A percentile compares a stretch with the other conserved stretches of the same genome.
These are phyloP conservation scores for Corythucha ciliata DNA, from an alignment of 2,888 invertebrate species.

Conservation along the genomic window DNA sequence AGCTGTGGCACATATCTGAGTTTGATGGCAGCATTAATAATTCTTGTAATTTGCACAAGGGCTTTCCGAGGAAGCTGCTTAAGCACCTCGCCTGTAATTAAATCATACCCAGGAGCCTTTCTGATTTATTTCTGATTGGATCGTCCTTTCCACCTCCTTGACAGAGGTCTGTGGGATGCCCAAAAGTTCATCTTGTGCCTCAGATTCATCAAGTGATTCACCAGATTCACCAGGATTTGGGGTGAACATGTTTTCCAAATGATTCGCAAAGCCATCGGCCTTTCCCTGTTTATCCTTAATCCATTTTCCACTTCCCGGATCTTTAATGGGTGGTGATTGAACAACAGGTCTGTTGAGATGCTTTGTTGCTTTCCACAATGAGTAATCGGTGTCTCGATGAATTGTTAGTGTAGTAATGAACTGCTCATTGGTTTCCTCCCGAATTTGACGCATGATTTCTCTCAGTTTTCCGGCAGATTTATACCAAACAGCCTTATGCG, in stretches of 20 bases:
- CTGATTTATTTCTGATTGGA: conserved; percentile 1
- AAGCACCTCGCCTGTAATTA: not conserved
- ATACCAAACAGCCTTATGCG: not conserved
- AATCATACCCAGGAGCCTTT: conserved; percentile 5
- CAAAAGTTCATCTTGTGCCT: not conserved
- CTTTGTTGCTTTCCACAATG: conserved; percentile 5
- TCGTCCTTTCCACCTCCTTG: conserved; percentile 5
- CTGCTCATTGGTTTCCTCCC: not conserved
- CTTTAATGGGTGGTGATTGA: conserved; percentile 5
- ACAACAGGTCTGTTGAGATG: conserved; percentile 1
- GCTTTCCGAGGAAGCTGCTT: not conserved
- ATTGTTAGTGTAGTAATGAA: not conserved
- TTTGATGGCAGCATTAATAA: not conserved
- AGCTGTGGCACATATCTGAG: conserved; percentile 2
- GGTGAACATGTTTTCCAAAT: not conserved
- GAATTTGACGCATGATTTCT: not conserved
- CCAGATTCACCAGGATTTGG: too few relatives aligned
- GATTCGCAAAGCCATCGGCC: conserved; percentile 1
- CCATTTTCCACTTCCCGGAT: not conserved
- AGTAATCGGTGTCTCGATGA: conserved; percentile 5
- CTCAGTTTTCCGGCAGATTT: not conserved
- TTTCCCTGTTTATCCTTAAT: conserved; percentile 1
- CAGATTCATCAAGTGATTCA: not conserved
- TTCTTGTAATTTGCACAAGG: not conserved
- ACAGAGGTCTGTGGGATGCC: conserved; percentile 5